A percentile compares a stretch with the other conserved stretches of the same genome.
phyloP scores from a whole-genome alignment of 1,140 invertebrate genomes.

The Aleiodes sp. region DNA sequence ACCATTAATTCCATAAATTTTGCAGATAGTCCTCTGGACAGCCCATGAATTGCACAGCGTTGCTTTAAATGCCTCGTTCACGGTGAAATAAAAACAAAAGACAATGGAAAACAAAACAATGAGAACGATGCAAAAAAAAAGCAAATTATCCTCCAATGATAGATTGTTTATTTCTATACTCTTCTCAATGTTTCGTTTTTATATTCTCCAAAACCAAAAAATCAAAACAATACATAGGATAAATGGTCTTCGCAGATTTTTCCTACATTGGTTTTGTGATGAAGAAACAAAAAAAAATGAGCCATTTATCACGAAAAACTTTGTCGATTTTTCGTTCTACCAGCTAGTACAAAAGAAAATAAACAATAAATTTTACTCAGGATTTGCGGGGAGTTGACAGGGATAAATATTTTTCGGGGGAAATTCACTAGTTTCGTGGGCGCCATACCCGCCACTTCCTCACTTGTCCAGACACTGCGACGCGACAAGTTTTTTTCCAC shows the following conservation, averaged over 20 bases:
- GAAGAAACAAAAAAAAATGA: no score
- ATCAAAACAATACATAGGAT: no score
- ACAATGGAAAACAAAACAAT: no score
- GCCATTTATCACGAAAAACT: no score
- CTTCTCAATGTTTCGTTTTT: neutral
- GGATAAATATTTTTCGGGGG: slow-evolving; percentile 14
- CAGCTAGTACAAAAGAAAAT: neutral
- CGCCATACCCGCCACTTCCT: neutral
- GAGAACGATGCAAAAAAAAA: no score
- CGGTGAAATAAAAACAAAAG: neutral
- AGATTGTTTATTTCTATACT: neutral
- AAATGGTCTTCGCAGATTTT: no score
- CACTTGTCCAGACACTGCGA: neutral
- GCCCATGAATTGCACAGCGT: slow-evolving; percentile 6
- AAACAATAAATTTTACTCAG: neutral
- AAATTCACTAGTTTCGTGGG: slow-evolving; percentile 1
- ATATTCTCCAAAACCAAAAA: no score
- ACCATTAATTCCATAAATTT: slow-evolving; percentile 30
- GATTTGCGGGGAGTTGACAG: neutral
- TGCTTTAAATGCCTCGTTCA: neutral
- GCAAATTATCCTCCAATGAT: neutral
- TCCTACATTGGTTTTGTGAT: no score
- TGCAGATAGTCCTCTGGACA: neutral
- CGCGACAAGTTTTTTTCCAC: no score
- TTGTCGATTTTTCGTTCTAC: neutral